Percentiles rank a stretch among this genome's conserved stretches.
Conservation (phyloP, 2,797 vertebrate genomes). For the Anolis apletophallus region DNA sequence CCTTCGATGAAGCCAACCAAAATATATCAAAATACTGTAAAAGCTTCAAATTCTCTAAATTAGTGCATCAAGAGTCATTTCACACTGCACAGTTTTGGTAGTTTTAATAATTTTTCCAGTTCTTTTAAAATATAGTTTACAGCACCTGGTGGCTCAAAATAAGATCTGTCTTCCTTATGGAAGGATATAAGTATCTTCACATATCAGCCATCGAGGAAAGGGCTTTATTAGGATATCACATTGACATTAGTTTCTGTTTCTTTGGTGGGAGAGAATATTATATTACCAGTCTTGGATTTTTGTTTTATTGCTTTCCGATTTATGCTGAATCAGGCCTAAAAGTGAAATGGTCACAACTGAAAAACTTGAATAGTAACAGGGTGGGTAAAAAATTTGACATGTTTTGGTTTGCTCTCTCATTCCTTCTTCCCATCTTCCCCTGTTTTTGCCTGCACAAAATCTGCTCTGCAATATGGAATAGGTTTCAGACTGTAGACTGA, state of each 20-base stretch:
- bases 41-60: too few relatives aligned
- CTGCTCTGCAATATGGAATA: background rate
- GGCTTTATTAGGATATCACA: background rate
- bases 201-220: background rate
- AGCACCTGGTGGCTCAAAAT: too few relatives aligned
- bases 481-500: constrained; percentile 10
- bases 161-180: too few relatives aligned
- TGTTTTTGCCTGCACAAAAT: too few relatives aligned
- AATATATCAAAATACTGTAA: too few relatives aligned
- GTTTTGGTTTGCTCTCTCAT: background rate
- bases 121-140: too few relatives aligned
- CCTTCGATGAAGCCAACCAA: too few relatives aligned
- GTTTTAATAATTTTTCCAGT: too few relatives aligned
- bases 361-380: background rate
- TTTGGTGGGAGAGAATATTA: background rate
- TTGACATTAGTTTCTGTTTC: background rate
- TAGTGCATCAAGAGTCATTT: too few relatives aligned
- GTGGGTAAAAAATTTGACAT: background rate
- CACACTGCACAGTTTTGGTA: too few relatives aligned
- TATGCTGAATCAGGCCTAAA: background rate
- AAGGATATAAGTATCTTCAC: too few relatives aligned
- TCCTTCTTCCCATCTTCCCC: too few relatives aligned
- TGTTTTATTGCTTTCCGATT: background rate
- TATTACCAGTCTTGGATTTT: background rate
- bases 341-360: background rate